Percentiles rank a stretch among this genome's conserved stretches.
phyloP scores from a whole-genome alignment of 2,888 invertebrate species.

The Drosophila gaucha region DNA sequence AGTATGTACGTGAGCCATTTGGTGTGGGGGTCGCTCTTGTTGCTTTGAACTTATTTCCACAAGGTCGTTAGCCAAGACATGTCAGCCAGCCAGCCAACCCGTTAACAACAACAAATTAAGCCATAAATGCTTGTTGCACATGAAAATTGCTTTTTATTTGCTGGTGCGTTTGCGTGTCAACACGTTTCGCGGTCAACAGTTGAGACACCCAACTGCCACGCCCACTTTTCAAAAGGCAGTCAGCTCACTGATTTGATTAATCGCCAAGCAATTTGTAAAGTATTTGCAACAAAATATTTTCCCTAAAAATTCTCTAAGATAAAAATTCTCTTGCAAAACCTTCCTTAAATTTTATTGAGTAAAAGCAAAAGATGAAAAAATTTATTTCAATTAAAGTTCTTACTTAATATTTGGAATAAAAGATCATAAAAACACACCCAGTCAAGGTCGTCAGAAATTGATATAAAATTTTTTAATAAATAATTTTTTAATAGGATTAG shows the following conservation, averaged over 20 bases:
- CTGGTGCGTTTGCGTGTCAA: constrained; percentile 68
- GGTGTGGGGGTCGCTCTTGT: constrained; percentile 79
- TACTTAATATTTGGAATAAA: no score
- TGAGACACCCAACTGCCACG: constrained; percentile 42
- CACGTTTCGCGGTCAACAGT: constrained; percentile 68
- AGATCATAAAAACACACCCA: no score
- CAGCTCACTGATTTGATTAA: constrained; percentile 51
- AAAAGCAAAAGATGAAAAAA: no score
- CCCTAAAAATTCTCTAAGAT: no score
- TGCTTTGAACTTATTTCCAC: constrained; percentile 79
- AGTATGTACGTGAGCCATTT: constrained; percentile 59
- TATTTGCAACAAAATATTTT: neutral
- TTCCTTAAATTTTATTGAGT: no score
- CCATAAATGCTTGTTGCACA: constrained; percentile 77
- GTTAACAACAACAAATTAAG: constrained; percentile 69
- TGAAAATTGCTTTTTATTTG: constrained; percentile 63
- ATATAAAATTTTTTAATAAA: no score
- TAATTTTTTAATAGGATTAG: no score
- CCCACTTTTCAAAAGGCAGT: constrained; percentile 43
- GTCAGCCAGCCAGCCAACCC: constrained; percentile 41
- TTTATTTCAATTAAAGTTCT: no score
- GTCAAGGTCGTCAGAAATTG: no score
- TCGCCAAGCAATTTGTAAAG: constrained; percentile 7
- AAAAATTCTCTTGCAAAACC: no score
- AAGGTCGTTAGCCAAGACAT: constrained; percentile 71